A percentile compares a stretch with the other conserved stretches of the same genome.
These are phyloP conservation scores for Arizona elegans DNA, from an alignment of 2,113 vertebrate genomes.

Conservation along the genomic window DNA sequence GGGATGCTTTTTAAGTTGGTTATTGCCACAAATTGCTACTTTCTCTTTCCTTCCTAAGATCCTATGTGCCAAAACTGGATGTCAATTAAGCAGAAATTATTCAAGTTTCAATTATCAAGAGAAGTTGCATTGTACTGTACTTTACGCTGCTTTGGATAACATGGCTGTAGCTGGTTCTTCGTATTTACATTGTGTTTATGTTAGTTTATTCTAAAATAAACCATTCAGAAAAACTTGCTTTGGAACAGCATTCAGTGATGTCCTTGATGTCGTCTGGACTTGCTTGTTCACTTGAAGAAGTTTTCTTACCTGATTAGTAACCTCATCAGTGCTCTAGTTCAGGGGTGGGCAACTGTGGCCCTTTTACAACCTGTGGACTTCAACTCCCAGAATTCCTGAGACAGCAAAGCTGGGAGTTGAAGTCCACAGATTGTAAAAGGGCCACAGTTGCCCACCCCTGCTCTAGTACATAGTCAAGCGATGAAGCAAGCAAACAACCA, in stretches of 20 bases:
- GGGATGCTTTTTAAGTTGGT: conserved; percentile 5
- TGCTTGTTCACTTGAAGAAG: neutral
- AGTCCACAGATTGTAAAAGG: too few relatives aligned
- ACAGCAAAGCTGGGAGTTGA: too few relatives aligned
- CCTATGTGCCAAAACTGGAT: neutral
- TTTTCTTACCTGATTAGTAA: neutral
- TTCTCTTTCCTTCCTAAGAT: neutral
- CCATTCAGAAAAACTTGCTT: neutral
- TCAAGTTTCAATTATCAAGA: neutral
- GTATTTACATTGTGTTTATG: neutral
- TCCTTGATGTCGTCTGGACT: neutral
- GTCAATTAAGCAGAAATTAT: neutral
- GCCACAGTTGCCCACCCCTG: too few relatives aligned
- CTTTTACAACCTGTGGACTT: too few relatives aligned
- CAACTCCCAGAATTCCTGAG: too few relatives aligned
- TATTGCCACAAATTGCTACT: neutral
- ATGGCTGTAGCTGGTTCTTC: neutral
- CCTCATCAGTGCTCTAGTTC: neutral
- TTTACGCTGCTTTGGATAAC: neutral
- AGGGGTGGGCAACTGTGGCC: too few relatives aligned
- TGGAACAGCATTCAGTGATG: neutral
- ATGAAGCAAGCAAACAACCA: neutral
- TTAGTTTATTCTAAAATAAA: neutral
- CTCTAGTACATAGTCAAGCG: neutral
- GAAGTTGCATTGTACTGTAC: neutral